These are phyloP conservation scores for Busseola fusca DNA, from an alignment of 2,888 invertebrate genomes.

Conservation along the genomic window DNA sequence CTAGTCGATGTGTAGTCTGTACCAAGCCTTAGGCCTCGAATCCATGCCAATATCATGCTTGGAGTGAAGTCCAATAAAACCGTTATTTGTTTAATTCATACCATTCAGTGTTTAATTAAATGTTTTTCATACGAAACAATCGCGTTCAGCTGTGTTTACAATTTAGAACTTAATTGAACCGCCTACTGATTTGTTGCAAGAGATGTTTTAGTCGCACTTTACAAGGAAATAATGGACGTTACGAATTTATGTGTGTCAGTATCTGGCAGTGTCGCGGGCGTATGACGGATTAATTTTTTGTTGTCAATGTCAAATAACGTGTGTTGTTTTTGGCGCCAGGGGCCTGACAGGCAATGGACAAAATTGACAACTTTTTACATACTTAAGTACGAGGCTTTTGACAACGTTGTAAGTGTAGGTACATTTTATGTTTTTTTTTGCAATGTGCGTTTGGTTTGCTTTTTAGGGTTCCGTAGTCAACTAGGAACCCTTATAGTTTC, in stretches of 20 bases:
- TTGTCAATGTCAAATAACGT: too few relatives aligned
- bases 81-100: constrained; percentile 66
- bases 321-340: too few relatives aligned
- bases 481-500: too few relatives aligned
- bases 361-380: too few relatives aligned
- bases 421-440: too few relatives aligned
- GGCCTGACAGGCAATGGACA: too few relatives aligned
- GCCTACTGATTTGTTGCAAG: constrained; percentile 47
- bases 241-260: constrained; percentile 13
- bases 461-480: too few relatives aligned
- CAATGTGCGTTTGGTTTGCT: too few relatives aligned
- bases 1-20: neutral
- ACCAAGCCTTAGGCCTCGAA: constrained; percentile 26
- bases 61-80: constrained; percentile 59
- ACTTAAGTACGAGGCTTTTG: too few relatives aligned
- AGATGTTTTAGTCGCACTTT: constrained; percentile 51
- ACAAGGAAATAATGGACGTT: constrained; percentile 32
- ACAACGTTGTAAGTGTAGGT: too few relatives aligned
- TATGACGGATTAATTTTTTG: too few relatives aligned
- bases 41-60: constrained; percentile 51
- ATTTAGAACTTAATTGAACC: constrained; percentile 56
- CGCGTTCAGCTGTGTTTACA: constrained; percentile 53
- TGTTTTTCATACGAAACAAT: constrained; percentile 64
- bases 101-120: constrained; percentile 69
- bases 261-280: too few relatives aligned